Evolutionary conservation across 2,797 vertebrate species (phyloP), one percentile per base, ranked within the genome.

Genomic region (Pangasius macronema): DNA sequence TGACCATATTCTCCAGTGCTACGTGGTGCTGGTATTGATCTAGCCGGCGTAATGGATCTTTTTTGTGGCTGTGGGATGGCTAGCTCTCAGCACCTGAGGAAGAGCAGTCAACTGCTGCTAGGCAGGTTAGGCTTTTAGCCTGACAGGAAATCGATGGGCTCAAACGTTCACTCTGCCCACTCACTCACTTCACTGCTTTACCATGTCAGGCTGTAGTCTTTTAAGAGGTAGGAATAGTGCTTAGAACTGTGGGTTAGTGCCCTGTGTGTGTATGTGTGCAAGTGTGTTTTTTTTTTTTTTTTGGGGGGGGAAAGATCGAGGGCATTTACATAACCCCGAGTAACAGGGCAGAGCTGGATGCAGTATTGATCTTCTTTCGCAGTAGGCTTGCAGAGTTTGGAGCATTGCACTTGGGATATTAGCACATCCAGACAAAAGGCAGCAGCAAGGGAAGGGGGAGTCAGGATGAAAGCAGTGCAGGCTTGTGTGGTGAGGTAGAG

Each of bases 61-160:
- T 85, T 22, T 79, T 39, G 61, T 27, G 42, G n/a, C 82, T 88
- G 42, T 73, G 55, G 76, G 81, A 87, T 14, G 30, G 65, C 70
- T 55, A 84, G 68, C 76, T 88, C 76, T 33, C 10, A 82, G 84
- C 65, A 73, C 61, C 85, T 63, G 89, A 87, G 84, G 85, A 88
- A 85, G 67, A 81, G 76, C 86, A 86, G 76, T 75, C 86, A 84
- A 83, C 82, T 70, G 76, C 82, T 88, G 77, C 72, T 84, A 83
- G 89, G 86, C 87, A 90, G 76, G 79, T 83, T 87, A 63, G 86
- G 51, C 77, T 89, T 88, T 87, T 89, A 90, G 67, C 83, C 86
- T 91, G 90, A 89, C 90, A 85, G 84, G 89, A 91, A 91, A 90
- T 91, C 90, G 75, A 91, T 91, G 76, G 18, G 67, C 85, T 80